Base-by-base conservation (phyloP, 1,140 invertebrate species). In the Marisa cornuarietis region DNA sequence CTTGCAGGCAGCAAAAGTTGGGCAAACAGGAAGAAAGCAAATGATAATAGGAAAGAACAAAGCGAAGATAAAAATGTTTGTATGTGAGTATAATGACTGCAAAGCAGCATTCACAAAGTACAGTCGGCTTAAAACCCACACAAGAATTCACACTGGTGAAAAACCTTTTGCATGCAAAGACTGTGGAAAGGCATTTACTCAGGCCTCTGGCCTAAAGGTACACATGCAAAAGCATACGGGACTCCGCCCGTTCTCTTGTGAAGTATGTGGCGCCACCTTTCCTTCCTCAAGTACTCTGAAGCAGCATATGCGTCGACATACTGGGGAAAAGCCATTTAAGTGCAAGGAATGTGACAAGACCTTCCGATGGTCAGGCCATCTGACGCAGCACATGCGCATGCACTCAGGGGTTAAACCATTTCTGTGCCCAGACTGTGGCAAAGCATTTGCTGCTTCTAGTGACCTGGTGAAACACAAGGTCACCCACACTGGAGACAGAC, bases 301-400 rank as follows among this genome's bases (percentile, higher is more conserved):
- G 71, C 79, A 66, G 61, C 83, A 85, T 68, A 68, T 79, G 16
- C 63, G 76, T n/a, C 81, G 77, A 42, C 85, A 85, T 63, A 84
- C 83, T 49, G 83, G 83, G 11, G 83, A 82, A 54, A 83, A 82
- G 78, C 84, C 85, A 1, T 83, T 81, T 65, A 76, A 71, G 18
- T 87, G 85, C 81, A 74, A 80, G 18, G 58, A 76, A 69, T 82
- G 81, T 65, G 65, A 61, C 22, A 79, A 82, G 65, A 62, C 71
- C 18, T 82, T 82, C 49, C 72, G 76, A 1, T 76, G 76, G 52
- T 79, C 76, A 10, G 76, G 77, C 8, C 66, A 79, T 42, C 77
- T 82, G 31, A 75, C 72, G 1, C 72, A 82, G 72, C 81, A 82
- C 31, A 68, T 82, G 42, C 49, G 76, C 2, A 74, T 65, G 7